These are phyloP conservation scores for Notarius quadriscutis DNA, from an alignment of 2,113 vertebrate species.

Conservation along the genomic window DNA sequence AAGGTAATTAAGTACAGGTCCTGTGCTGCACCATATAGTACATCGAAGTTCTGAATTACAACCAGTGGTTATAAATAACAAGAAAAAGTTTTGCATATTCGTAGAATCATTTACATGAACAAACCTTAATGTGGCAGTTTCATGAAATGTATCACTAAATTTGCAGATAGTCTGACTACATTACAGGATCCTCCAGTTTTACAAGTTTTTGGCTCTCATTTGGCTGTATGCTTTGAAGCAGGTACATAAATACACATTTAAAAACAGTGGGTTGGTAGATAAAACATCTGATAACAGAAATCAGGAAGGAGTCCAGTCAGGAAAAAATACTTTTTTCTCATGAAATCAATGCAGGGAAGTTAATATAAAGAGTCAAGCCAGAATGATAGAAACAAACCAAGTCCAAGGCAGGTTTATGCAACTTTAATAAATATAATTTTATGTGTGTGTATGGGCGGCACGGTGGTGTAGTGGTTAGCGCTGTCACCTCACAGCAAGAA, in stretches of 20 bases:
- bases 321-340: neutral
- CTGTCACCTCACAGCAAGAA: too few relatives aligned
- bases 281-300: neutral
- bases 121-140: neutral
- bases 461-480: too few relatives aligned
- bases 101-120: neutral
- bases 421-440: neutral
- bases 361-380: neutral
- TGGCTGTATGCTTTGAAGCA: neutral
- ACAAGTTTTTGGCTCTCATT: neutral
- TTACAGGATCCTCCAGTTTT: neutral
- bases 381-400: neutral
- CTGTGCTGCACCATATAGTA: neutral
- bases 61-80: neutral
- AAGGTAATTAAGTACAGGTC: constrained; percentile 4
- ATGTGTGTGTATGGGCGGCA: too few relatives aligned
- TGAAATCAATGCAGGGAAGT: neutral
- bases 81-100: neutral
- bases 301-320: neutral
- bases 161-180: neutral
- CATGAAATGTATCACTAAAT: neutral
- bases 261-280: neutral
- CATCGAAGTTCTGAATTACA: neutral
- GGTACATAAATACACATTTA: neutral
- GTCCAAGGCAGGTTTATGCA: neutral